Evolutionary conservation across 2,113 vertebrate species (phyloP).

Genomic region (Eidolon helvum): DNA sequence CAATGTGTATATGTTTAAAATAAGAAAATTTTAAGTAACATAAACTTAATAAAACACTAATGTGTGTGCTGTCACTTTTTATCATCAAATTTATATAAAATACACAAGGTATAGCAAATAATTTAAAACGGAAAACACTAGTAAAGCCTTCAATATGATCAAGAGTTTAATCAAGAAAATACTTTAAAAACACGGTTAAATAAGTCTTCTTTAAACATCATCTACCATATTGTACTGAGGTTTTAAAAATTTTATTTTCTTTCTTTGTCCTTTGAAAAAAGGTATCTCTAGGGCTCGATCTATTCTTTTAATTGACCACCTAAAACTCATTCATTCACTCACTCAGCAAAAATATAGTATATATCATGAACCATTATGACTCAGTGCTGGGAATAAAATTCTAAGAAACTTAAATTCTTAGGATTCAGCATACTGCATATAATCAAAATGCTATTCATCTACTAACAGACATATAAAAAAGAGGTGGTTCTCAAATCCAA

Average conservation of each 20-base stretch:
- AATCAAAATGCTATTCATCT: neutral
- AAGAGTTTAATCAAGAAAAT: neutral
- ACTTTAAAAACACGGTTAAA: neutral
- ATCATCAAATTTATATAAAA: neutral
- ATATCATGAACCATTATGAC: neutral
- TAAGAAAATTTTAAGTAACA: neutral
- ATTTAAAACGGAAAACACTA: neutral
- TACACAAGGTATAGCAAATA: neutral
- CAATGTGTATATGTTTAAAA: neutral
- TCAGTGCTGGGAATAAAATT: neutral
- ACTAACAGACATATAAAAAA: neutral
- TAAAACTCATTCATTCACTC: conserved; percentile 1
- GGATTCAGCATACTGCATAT: neutral
- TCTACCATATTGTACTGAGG: neutral
- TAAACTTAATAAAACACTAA: neutral
- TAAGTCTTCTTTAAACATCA: neutral
- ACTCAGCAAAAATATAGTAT: neutral
- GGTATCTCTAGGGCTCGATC: neutral
- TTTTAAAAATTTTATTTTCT: neutral
- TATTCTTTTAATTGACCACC: neutral
- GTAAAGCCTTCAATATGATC: neutral
- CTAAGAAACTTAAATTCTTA: neutral
- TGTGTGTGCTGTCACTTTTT: neutral
- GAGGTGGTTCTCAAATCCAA: conserved; percentile 62
- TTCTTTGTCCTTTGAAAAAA: neutral